Base-by-base conservation (phyloP, 2,888 invertebrate species). In the Dexiosoma caninum region DNA sequence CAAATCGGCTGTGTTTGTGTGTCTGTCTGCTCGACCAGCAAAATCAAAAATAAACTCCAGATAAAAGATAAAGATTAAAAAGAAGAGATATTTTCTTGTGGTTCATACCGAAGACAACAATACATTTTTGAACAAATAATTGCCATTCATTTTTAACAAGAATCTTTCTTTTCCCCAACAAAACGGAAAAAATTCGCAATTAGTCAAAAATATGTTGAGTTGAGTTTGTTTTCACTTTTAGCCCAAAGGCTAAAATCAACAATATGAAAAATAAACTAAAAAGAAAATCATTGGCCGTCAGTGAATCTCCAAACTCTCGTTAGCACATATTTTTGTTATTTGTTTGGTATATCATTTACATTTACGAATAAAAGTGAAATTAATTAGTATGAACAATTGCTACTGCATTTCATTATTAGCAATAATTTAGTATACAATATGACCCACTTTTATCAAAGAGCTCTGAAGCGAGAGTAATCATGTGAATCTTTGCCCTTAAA, bases 361-460 rank as follows among this genome's bases (percentile, higher is more conserved):
- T 6, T 44, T 44, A n/a, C 64, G 27, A 77, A n/a, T n/a, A n/a
- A 81, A 81, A 81, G 81, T 57, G 81, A 81, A 81, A 81, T 77
- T 77, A 81, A 81, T 77, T 81, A 81, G 69, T 57, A 51, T 10
- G 12, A 23, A 10, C 44, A 71, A 60, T 64, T 80, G 51, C 7
- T 10, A 32, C 21, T 51, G 21, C 40, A 53, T 55, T n/a, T 62
- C 55, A 55, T 62, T 67, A 57, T 74, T 44, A 35, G 37, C 37
- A 40, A 40, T 35, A 66, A 62, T 62, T 78, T 69, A 16, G 19
- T 19, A 27, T 16, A 44, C 27, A 32, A 57, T 42, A 30, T 80
- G 76, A 80, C 80, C 80, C 60, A 67, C 60, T 66, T 80, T 57
- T n/a, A 1, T 10, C 14, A 10, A 9, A 16, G 0, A 2, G n/a